These are phyloP conservation scores for Caenorhabditis tropicalis DNA, from an alignment of 1,140 invertebrate genomes.

Conservation along the genomic window DNA sequence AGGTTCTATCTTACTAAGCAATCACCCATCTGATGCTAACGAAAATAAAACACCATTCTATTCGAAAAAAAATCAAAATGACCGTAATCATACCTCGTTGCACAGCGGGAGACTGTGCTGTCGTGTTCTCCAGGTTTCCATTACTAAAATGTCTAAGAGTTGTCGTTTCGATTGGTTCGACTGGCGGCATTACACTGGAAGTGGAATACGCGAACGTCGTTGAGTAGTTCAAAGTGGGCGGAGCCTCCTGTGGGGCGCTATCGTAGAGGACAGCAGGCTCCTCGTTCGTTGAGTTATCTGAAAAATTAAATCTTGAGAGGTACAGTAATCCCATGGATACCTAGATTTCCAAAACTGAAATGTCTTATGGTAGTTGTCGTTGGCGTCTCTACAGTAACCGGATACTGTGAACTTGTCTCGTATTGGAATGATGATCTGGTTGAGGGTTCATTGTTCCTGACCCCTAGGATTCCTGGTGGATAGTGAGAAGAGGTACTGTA, in stretches of 20 bases:
- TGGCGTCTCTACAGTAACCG: not conserved
- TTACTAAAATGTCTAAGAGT: constrained; percentile 24
- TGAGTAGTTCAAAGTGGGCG: not conserved
- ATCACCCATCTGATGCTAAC: too few species aligned
- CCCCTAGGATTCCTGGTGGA: not conserved
- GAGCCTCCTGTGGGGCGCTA: not conserved
- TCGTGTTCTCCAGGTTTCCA: constrained; percentile 5
- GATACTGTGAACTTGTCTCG: constrained; percentile 33
- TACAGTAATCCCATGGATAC: too few species aligned
- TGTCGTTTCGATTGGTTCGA: constrained; percentile 27
- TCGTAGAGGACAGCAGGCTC: not conserved
- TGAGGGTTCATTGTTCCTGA: not conserved
- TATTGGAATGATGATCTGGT: not conserved
- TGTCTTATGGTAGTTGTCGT: constrained; percentile 11
- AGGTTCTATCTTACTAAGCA: too few species aligned
- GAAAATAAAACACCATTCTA: too few species aligned
- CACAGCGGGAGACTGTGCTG: not conserved
- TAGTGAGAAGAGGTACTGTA: constrained; percentile 32
- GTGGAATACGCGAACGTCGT: constrained; percentile 33
- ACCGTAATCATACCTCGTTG: constrained; percentile 1
- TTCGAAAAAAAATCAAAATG: not conserved
- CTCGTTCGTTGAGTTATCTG: not conserved
- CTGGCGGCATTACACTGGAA: constrained; percentile 32
- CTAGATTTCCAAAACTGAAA: constrained; percentile 26
- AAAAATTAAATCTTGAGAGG: not conserved